These are phyloP conservation scores for Cenopis cana DNA, from an alignment of 2,888 invertebrate species.

Conservation along the genomic window DNA sequence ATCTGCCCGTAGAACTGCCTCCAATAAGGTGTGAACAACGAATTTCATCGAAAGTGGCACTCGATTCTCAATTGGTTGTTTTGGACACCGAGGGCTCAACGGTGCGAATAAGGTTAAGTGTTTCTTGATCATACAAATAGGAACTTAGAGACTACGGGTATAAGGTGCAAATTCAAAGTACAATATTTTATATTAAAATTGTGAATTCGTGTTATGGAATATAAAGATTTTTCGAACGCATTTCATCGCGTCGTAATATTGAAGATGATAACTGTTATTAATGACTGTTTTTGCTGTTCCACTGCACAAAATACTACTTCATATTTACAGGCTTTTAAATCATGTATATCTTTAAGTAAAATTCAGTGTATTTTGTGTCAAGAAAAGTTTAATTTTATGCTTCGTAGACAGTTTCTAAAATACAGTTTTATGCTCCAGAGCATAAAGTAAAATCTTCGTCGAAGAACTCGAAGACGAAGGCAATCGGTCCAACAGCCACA, in stretches of 20 bases:
- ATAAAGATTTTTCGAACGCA: conserved; percentile 5
- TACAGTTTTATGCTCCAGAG: too few relatives aligned
- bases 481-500: too few relatives aligned
- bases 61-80: neutral
- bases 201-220: neutral
- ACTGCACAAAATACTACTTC: neutral
- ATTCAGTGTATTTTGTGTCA: neutral
- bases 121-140: neutral
- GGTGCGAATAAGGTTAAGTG: neutral
- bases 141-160: neutral
- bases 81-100: neutral
- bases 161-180: neutral
- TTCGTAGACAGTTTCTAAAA: too few relatives aligned
- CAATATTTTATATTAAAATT: neutral
- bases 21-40: conserved; percentile 10
- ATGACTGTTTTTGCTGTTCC: neutral
- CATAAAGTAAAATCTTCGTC: too few relatives aligned
- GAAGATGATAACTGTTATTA: conserved; percentile 12
- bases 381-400: too few relatives aligned
- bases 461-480: too few relatives aligned
- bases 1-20: neutral
- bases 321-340: neutral
- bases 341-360: neutral
- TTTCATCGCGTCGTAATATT: conserved; percentile 5
- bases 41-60: conserved; percentile 1